Evolutionary conservation across 2,888 invertebrate genomes (phyloP).

Genomic region (Drosophila diplacantha): DNA sequence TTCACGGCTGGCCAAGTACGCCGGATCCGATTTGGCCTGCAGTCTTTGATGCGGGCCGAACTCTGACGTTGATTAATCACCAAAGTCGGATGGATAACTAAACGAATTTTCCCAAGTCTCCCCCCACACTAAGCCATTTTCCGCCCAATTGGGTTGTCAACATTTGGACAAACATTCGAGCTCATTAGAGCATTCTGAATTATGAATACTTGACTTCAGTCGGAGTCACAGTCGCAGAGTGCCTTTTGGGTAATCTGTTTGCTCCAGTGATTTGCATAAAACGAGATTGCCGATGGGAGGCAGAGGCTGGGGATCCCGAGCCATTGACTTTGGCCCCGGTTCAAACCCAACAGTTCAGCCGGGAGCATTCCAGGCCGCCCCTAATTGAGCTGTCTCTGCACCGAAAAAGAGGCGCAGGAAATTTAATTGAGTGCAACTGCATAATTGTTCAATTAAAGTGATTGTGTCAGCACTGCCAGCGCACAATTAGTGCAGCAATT

Average conservation of each 20-base stretch:
- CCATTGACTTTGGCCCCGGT: slow-evolving; percentile 44
- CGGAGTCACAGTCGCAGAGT: slow-evolving; percentile 2
- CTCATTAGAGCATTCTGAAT: slow-evolving; percentile 65
- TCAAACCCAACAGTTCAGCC: slow-evolving; percentile 46
- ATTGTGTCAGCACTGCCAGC: slow-evolving; percentile 41
- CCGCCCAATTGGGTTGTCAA: slow-evolving; percentile 70
- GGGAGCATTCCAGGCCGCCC: slow-evolving; percentile 22
- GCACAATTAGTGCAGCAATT: slow-evolving; percentile 59
- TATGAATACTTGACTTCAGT: slow-evolving; percentile 65
- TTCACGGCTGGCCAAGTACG: slow-evolving; percentile 23
- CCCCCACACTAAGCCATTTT: slow-evolving; percentile 45
- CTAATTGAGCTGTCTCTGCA: slow-evolving; percentile 33
- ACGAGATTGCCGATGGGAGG: slow-evolving; percentile 20
- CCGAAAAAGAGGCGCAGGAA: slow-evolving; percentile 33
- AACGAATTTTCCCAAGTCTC: slow-evolving; percentile 12
- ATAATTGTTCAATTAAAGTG: slow-evolving; percentile 68
- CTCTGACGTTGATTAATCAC: slow-evolving; percentile 63
- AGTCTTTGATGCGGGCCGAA: slow-evolving; percentile 33
- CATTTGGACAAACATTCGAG: slow-evolving; percentile 68
- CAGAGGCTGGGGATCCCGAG: neutral
- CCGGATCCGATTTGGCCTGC: slow-evolving; percentile 31
- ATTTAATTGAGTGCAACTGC: slow-evolving; percentile 66
- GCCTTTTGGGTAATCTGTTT: slow-evolving; percentile 26
- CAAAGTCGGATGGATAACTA: slow-evolving; percentile 9
- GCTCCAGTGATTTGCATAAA: slow-evolving; percentile 67